Evolutionary conservation across 2,113 vertebrate genomes (phyloP).

Genomic region (Holacanthus passer): DNA sequence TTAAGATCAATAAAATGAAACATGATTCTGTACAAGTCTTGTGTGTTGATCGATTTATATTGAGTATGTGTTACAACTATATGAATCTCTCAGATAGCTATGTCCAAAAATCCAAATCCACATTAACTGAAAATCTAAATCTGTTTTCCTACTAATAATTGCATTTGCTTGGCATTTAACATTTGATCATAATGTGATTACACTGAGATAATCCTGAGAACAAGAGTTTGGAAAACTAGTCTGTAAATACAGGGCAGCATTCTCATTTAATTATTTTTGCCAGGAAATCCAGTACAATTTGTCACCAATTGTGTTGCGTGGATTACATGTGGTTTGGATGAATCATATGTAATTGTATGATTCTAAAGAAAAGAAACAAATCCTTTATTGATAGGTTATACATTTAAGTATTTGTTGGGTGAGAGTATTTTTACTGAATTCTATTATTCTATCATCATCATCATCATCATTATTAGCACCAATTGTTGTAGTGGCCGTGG

Average conservation of each 20-base stretch:
- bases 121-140: too few relatives aligned
- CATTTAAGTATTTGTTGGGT: background rate
- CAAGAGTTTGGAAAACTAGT: background rate
- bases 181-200: background rate
- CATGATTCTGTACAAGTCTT: background rate
- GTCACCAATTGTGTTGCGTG: background rate
- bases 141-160: background rate
- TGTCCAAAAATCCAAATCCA: too few relatives aligned
- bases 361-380: background rate
- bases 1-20: conserved; percentile 19
- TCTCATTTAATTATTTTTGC: too few relatives aligned
- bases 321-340: background rate
- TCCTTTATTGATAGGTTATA: background rate
- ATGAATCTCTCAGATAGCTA: background rate
- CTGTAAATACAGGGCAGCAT: background rate
- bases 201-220: background rate
- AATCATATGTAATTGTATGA: background rate
- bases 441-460: background rate
- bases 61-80: background rate
- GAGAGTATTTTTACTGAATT: background rate
- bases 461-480: background rate
- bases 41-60: background rate
- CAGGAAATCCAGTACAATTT: background rate
- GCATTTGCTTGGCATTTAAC: background rate
- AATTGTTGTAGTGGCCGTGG: background rate